Percentiles rank a stretch among this genome's conserved stretches.
Conservation (phyloP, 2,888 invertebrate genomes). For the Rhaphigaster nebulosa region DNA sequence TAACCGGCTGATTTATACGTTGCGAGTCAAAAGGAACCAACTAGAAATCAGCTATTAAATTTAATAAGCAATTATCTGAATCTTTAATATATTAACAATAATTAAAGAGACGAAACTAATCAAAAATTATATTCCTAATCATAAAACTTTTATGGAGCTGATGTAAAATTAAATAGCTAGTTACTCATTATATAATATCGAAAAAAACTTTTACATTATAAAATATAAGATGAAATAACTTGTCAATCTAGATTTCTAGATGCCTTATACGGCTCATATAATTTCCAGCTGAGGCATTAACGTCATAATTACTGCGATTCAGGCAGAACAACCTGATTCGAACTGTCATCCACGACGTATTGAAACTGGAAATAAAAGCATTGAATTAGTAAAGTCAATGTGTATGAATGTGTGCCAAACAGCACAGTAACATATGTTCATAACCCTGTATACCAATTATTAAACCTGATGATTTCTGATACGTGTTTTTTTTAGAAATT, state of each 20-base stretch:
- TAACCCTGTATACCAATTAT: not conserved
- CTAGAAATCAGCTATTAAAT: too few species aligned
- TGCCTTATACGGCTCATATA: not conserved
- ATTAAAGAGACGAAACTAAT: not conserved
- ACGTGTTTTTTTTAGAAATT: not conserved
- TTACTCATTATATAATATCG: not conserved
- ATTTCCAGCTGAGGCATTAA: not conserved
- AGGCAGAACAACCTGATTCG: too few species aligned
- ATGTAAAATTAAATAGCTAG: not conserved
- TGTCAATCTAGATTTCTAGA: not conserved
- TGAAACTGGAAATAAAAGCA: not conserved
- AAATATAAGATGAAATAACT: not conserved
- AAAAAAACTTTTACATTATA: not conserved
- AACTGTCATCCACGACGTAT: not conserved
- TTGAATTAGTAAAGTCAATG: slow-evolving; percentile 34
- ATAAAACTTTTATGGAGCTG: not conserved
- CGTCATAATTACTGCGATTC: slow-evolving; percentile 18
- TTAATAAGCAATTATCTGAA: too few species aligned
- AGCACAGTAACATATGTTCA: not conserved
- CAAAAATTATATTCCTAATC: not conserved
- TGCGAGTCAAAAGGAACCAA: not conserved
- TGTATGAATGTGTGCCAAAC: not conserved
- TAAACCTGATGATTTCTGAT: not conserved
- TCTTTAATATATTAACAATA: not conserved
- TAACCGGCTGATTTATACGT: too few species aligned